Base-by-base conservation (phyloP, 2,797 vertebrate species). In the Carapus acus region DNA sequence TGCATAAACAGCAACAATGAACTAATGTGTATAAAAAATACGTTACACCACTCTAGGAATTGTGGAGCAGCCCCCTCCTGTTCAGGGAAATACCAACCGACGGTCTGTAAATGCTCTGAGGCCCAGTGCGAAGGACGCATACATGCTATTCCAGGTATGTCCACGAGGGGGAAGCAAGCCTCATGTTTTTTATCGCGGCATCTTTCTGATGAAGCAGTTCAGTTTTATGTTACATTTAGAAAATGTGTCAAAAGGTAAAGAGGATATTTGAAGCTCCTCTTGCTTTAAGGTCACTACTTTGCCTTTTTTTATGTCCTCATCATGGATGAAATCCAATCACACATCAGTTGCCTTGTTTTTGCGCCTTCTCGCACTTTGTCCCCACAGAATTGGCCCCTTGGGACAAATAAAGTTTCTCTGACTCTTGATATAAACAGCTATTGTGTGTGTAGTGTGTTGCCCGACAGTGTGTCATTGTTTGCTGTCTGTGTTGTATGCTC, bases 131-230 rank as follows among this genome's bases (percentile, higher is more conserved):
- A 99, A 97, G 86, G 96, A 99, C 50, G 94, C 96, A 4, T 99
- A 98, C 80, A 97, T 99, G 96, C 89, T 99, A 62, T 99, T 99
- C 78, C 96, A 99, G 95, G 96, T 98, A 89, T 34, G 52, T 69
- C 79, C 83, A 77, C 66, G 49, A 59, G 78, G 62, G 31, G 80
- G 68, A 43, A 3, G 47, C 57, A 71, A 20, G 45, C 39, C 17
- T 57, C 72, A n/a, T n/a, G n/a, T n/a, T n/a, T n/a, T n/a, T n/a
- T n/a, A n/a, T n/a, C n/a, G n/a, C 17, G 62, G 20, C 36, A 52
- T 11, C 17, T 11, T 5, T 4, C 2, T 16, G 2, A n/a, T n/a
- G n/a, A n/a, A n/a, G n/a, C n/a, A n/a, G n/a, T n/a, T n/a, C n/a
- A n/a, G n/a, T n/a, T n/a, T n/a, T 29, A 29, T 11, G 11, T 29